A percentile compares a stretch with the other conserved stretches of the same genome.
These are phyloP conservation scores for Sus scrofa DNA, from an alignment of 2,113 vertebrate species.

Conservation along the genomic window DNA sequence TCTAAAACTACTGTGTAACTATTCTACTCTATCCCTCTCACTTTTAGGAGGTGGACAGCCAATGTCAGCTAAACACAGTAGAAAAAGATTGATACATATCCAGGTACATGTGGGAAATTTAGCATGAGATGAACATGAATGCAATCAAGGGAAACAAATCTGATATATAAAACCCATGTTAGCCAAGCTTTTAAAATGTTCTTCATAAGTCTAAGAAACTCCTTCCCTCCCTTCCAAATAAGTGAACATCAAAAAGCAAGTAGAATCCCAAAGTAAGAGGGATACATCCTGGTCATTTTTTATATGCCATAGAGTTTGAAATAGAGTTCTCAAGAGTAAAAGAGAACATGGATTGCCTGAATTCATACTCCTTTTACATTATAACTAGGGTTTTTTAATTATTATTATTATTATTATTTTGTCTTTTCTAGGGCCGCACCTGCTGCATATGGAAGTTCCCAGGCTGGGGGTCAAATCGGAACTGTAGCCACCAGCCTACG, in stretches of 20 bases:
- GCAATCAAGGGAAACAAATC: background rate
- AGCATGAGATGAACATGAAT: constrained; percentile 64
- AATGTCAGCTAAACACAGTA: constrained; percentile 48
- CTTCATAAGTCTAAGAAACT: background rate
- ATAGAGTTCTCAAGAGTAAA: background rate
- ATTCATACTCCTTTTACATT: background rate
- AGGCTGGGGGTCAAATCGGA: no score
- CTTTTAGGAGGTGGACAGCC: background rate
- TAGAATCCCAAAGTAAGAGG: background rate
- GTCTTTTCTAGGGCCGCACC: no score
- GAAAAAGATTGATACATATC: constrained; percentile 22
- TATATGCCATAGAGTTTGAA: background rate
- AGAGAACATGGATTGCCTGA: background rate
- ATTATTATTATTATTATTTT: no score
- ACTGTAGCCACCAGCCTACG: no score
- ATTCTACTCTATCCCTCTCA: no score
- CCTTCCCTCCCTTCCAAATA: background rate
- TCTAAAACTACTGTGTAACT: no score
- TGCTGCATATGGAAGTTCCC: no score
- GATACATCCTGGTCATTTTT: background rate
- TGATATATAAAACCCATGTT: background rate
- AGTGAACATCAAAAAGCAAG: background rate
- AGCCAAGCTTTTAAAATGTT: background rate
- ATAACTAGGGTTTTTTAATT: background rate
- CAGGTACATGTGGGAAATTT: background rate